Conservation (phyloP, 2,113 vertebrate genomes). For the Motacilla tschutschensis region DNA sequence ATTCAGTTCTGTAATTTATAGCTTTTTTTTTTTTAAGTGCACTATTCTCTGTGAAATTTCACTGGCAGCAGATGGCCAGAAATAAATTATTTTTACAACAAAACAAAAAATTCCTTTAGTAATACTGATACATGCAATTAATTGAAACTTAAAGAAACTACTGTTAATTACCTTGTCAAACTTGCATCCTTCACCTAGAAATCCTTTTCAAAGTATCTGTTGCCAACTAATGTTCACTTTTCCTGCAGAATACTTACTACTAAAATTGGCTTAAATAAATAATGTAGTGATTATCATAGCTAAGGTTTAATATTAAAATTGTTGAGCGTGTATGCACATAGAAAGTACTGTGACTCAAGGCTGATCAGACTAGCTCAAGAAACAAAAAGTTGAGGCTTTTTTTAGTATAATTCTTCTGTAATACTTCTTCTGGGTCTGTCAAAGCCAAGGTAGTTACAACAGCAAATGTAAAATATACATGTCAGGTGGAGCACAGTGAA, state of each 20-base stretch:
- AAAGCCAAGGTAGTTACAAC: not conserved
- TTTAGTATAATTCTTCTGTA: not conserved
- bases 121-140: not conserved
- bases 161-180: not conserved
- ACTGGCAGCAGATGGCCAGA: not conserved
- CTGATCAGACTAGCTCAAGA: not conserved
- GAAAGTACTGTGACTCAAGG: not conserved
- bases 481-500: not conserved
- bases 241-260: not conserved
- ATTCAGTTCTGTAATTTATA: not conserved
- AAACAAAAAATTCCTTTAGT: not conserved
- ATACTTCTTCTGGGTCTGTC: not conserved
- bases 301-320: not conserved
- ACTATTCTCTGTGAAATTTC: not conserved
- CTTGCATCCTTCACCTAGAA: not conserved
- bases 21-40: not conserved
- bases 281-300: not conserved
- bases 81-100: not conserved
- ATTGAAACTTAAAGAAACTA: not conserved
- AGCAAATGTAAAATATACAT: not conserved
- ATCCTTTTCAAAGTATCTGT: not conserved
- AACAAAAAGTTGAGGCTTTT: not conserved
- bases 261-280: not conserved
- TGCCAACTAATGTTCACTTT: not conserved
- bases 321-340: not conserved